A percentile compares a stretch with the other conserved stretches of the same genome.
phyloP scores from a whole-genome alignment of 1,140 invertebrate species.

The Heliothis subflexa region DNA sequence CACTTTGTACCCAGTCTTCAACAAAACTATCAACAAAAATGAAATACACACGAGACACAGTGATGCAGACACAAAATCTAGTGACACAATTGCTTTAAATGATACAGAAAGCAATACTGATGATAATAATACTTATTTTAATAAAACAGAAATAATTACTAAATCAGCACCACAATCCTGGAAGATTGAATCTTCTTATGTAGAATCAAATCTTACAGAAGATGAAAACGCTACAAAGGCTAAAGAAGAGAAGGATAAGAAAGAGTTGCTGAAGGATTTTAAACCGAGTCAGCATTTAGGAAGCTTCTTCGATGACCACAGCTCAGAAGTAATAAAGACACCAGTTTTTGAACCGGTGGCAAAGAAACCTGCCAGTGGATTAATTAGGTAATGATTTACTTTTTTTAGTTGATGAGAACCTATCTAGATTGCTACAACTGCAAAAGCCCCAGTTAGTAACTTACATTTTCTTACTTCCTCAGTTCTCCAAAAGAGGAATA shows the following conservation, averaged over 20 bases:
- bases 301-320: slow-evolving; percentile 69
- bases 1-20: slow-evolving; percentile 63
- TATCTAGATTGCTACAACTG: too few relatives aligned
- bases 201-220: slow-evolving; percentile 54
- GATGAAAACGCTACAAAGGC: slow-evolving; percentile 29
- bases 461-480: slow-evolving; percentile 20
- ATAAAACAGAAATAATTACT: slow-evolving; percentile 14
- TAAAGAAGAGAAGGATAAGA: slow-evolving; percentile 50
- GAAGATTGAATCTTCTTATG: slow-evolving; percentile 64
- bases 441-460: too few relatives aligned
- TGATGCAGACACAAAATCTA: background rate
- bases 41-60: slow-evolving; percentile 12
- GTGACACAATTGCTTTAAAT: slow-evolving; percentile 10
- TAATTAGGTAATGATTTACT: slow-evolving; percentile 57
- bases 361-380: slow-evolving; percentile 55
- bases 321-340: slow-evolving; percentile 26
- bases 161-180: slow-evolving; percentile 52
- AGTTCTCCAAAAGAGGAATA: slow-evolving; percentile 63
- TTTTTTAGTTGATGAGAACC: too few relatives aligned
- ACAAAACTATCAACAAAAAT: slow-evolving; percentile 51
- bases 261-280: slow-evolving; percentile 62
- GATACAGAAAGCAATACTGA: slow-evolving; percentile 20
- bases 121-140: slow-evolving; percentile 13
- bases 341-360: slow-evolving; percentile 8
- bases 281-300: slow-evolving; percentile 75